Evolutionary conservation across 1,140 invertebrate species (phyloP), one percentile per base, ranked within the genome.

Genomic region (Heliconius hewitsoni): DNA sequence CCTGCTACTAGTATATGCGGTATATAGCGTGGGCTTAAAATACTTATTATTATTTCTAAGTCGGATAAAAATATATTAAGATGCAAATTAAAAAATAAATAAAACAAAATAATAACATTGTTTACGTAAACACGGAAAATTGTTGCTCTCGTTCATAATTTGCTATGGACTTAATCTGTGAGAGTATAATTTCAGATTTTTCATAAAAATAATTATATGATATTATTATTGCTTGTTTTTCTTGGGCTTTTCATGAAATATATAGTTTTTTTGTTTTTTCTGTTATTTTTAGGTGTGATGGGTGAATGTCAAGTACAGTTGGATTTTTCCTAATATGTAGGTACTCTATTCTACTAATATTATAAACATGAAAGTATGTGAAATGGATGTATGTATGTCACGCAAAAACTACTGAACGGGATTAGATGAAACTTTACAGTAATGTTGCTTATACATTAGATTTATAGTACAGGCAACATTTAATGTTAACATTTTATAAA

Each of bases 71-170:
- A 66, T 9, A 66, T 66, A 66, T 66, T 66, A 66, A 30, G 60
- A 66, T 66, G 60, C 60, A 30, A 30, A 66, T 66, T 66, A 30
- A 66, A 66, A 66, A 66, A 0, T 5, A 16, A 60, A 60, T 27
- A 60, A 66, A 9, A 6, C 19, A 66, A 66, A 66, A 66, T 66
- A 66, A 66, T 27, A 66, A 66, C 27, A 66, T 66, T 27, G 23
- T 66, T 66, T 66, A 66, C 60, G 60, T 66, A 30, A 66, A 66
- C 23, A 30, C 60, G 60, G 27, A 66, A 66, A 66, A 66, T 66
- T 30, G 60, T 66, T 66, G 16, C 23, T 27, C 60, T 66, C 60
- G 8, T 66, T 66, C 27, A 30, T 66, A 66, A 66, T 66, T 66
- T 66, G 60, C 19, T 66, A 66, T n/a, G 3, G 60, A 66, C 60